Evolutionary conservation across 2,888 invertebrate species (phyloP).

Genomic region (Anorthoa munda): DNA sequence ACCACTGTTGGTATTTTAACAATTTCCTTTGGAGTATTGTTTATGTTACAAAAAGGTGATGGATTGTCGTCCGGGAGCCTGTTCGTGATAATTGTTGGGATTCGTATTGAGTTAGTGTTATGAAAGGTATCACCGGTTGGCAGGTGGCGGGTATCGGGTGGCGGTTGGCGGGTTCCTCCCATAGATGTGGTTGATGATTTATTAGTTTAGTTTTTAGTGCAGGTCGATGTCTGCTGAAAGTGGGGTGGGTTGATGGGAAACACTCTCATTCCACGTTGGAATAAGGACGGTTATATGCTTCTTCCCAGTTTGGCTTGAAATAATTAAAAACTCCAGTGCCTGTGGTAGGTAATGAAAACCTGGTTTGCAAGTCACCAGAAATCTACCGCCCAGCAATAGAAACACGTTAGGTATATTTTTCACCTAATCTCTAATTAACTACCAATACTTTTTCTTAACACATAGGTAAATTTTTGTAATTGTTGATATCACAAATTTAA

Average conservation of each 20-base stretch:
- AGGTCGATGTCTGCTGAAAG: conserved; percentile 7
- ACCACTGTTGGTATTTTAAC: conserved; percentile 77
- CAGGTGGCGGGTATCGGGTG: neutral
- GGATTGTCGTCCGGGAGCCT: conserved; percentile 39
- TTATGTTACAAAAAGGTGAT: conserved; percentile 67
- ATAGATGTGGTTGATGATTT: conserved; percentile 39
- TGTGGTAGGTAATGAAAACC: no score
- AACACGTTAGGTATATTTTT: no score
- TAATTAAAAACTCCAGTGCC: no score
- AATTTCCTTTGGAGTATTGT: conserved; percentile 78
- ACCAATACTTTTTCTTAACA: neutral
- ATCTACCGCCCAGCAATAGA: no score
- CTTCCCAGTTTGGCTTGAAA: neutral
- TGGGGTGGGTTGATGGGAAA: conserved; percentile 4
- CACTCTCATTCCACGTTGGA: neutral
- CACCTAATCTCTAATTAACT: neutral
- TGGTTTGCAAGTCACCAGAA: no score
- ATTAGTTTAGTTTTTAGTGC: conserved; percentile 31
- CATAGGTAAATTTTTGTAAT: neutral
- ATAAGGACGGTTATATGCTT: neutral
- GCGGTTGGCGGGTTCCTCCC: neutral
- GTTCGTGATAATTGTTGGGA: conserved; percentile 46
- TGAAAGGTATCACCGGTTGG: conserved; percentile 3
- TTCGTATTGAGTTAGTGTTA: conserved; percentile 33
- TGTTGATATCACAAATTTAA: neutral